phyloP scores from a whole-genome alignment of 2,797 vertebrate species.

The Astyanax mexicanus region DNA sequence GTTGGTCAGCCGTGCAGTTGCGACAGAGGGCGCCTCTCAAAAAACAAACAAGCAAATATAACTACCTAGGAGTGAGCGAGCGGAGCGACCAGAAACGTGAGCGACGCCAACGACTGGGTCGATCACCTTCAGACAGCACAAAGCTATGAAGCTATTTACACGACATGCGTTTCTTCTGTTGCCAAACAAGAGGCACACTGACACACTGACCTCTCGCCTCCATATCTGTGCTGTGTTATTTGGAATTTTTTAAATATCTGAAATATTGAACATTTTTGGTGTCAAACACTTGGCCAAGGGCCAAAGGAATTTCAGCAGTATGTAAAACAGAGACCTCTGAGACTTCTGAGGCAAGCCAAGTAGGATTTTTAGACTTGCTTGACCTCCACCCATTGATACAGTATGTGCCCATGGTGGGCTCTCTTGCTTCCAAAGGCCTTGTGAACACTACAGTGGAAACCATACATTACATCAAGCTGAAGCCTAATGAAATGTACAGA shows the following conservation, averaged over 20 bases:
- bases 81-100: neutral
- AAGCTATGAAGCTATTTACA: neutral
- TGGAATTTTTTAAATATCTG: neutral
- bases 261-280: neutral
- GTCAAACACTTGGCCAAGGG: conserved; percentile 3
- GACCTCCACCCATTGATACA: conserved; percentile 3
- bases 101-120: conserved; percentile 1
- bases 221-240: conserved; percentile 4
- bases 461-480: neutral
- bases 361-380: neutral
- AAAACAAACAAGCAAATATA: conserved; percentile 14
- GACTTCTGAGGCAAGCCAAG: neutral
- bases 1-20: conserved; percentile 20
- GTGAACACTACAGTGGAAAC: neutral
- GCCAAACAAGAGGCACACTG: conserved; percentile 41
- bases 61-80: conserved; percentile 29
- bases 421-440: conserved; percentile 16
- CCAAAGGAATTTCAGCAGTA: conserved; percentile 21
- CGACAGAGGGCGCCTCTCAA: neutral
- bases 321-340: neutral
- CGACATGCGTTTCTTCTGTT: conserved; percentile 17
- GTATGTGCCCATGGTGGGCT: conserved; percentile 1
- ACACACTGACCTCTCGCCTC: conserved; percentile 24
- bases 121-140: conserved; percentile 28
- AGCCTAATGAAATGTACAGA: conserved; percentile 7